Conservation (phyloP, 2,888 invertebrate species). For the Liopterus haemorrhoidalis region DNA sequence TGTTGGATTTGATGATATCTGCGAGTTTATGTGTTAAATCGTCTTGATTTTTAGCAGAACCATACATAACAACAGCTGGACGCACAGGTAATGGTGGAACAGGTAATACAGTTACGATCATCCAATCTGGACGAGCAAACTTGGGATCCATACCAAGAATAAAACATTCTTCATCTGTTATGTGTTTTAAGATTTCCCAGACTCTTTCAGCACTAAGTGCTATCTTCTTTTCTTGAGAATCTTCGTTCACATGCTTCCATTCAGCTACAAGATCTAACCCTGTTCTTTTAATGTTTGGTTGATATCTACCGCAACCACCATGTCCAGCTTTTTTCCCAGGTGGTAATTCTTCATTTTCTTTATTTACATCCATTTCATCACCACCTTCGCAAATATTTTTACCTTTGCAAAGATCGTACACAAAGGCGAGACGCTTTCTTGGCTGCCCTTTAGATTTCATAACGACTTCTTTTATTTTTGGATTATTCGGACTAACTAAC, state of each 20-base stretch:
- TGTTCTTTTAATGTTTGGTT: conserved; percentile 82
- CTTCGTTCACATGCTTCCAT: conserved; percentile 98
- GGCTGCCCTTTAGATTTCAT: conserved; percentile 96
- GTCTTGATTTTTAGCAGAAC: conserved; percentile 97
- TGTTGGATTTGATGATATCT: conserved; percentile 97
- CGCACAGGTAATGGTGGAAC: conserved; percentile 95
- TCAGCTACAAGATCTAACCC: conserved; percentile 94
- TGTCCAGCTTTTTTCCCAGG: conserved; percentile 61
- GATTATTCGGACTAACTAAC: conserved; percentile 87
- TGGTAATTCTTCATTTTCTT: conserved; percentile 60
- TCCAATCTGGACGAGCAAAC: conserved; percentile 98
- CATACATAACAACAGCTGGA: conserved; percentile 98
- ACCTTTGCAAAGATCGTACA: conserved; percentile 96
- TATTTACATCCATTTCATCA: conserved; percentile 91
- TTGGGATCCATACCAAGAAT: conserved; percentile 95
- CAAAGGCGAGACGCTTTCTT: conserved; percentile 86
- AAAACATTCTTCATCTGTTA: conserved; percentile 93
- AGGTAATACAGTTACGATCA: conserved; percentile 95
- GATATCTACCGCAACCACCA: conserved; percentile 97
- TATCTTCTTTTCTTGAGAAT: conserved; percentile 95
- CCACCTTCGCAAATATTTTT: conserved; percentile 98
- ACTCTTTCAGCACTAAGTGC: conserved; percentile 90
- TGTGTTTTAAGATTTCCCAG: conserved; percentile 93
- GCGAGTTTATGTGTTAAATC: conserved; percentile 98
- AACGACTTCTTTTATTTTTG: conserved; percentile 90